Evolutionary conservation across 2,797 vertebrate genomes (phyloP).

Genomic region (Miichthys miiuy): DNA sequence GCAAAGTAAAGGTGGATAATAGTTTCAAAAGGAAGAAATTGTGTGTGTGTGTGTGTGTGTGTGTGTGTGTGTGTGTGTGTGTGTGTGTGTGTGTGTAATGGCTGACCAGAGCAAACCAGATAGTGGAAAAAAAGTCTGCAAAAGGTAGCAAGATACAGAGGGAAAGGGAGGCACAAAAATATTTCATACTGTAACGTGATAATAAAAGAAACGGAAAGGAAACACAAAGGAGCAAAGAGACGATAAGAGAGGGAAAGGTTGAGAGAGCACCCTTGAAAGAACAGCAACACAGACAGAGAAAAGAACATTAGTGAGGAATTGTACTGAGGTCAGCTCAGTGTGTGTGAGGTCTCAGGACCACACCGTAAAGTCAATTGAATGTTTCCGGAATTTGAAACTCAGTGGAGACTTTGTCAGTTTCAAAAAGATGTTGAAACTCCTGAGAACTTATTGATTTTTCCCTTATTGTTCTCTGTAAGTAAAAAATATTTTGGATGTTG

Average conservation of each 20-base stretch:
- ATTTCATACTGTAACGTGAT: slow-evolving; percentile 14
- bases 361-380: neutral
- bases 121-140: neutral
- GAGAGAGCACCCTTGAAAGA: slow-evolving; percentile 9
- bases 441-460: too few species aligned
- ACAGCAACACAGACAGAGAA: neutral
- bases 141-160: slow-evolving; percentile 3
- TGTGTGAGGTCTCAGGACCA: neutral
- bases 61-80: rapidly evolving
- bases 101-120: slow-evolving; percentile 10
- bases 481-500: too few species aligned
- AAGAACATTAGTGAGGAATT: slow-evolving; percentile 4
- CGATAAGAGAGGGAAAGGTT: slow-evolving; percentile 1
- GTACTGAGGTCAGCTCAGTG: neutral
- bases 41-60: neutral
- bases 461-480: too few species aligned
- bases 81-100: neutral
- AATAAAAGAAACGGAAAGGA: slow-evolving; percentile 11
- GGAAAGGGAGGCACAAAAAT: neutral
- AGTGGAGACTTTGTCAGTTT: too few species aligned
- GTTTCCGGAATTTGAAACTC: neutral
- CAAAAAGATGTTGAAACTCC: too few species aligned
- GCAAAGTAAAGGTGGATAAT: slow-evolving; percentile 4
- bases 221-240: slow-evolving; percentile 10
- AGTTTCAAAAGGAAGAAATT: neutral